Conservation (phyloP, 2,888 invertebrate species). For the Aphodius granarius region DNA sequence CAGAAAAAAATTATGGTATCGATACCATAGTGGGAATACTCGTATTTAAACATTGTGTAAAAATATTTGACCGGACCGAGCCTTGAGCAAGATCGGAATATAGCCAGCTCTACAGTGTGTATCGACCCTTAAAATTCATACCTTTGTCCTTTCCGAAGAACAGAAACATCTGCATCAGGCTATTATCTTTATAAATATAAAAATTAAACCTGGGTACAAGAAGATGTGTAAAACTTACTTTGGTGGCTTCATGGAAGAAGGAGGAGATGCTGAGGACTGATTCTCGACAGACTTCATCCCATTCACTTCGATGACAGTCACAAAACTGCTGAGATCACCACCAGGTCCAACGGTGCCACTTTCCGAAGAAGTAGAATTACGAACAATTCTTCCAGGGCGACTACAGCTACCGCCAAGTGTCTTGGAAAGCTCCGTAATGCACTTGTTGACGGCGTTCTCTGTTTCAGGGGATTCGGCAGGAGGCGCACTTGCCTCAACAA, state of each 20-base stretch:
- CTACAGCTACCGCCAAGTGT: constrained; percentile 29
- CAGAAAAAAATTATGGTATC: too few species aligned
- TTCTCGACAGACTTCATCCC: constrained; percentile 62
- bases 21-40: too few species aligned
- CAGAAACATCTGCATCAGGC: too few species aligned
- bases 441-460: constrained; percentile 61
- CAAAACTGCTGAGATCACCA: constrained; percentile 67
- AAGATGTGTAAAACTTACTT: constrained; percentile 47
- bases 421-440: constrained; percentile 69
- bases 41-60: too few species aligned
- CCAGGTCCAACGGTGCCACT: constrained; percentile 21
- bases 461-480: constrained; percentile 38
- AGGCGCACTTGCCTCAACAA: constrained; percentile 35
- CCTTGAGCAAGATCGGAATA: too few species aligned
- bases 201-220: too few species aligned
- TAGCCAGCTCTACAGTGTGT: too few species aligned
- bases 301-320: constrained; percentile 88
- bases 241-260: constrained; percentile 44
- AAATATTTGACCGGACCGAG: too few species aligned
- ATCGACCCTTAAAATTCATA: too few species aligned
- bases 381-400: constrained; percentile 10
- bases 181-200: too few species aligned
- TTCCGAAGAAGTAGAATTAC: constrained; percentile 18
- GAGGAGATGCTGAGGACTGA: constrained; percentile 38
- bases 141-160: too few species aligned